Evolutionary conservation across 2,113 vertebrate species (phyloP).

Genomic region (Melanerpes formicivorus): DNA sequence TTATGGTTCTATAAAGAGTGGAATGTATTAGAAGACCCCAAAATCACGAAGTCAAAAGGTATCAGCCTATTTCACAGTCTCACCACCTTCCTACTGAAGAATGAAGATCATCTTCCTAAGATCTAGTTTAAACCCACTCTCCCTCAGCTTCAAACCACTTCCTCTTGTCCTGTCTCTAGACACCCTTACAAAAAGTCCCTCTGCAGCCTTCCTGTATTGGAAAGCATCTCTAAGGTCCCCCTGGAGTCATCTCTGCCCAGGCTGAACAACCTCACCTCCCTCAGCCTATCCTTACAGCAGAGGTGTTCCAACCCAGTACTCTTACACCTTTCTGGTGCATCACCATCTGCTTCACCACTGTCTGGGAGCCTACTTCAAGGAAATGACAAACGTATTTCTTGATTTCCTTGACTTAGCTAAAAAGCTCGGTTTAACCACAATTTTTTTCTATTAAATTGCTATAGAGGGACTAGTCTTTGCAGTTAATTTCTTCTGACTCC

Average conservation of each 20-base stretch:
- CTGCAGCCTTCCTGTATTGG: no score
- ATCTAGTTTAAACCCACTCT: no score
- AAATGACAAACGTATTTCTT: neutral
- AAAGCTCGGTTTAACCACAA: neutral
- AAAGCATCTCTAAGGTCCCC: no score
- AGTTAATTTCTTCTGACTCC: neutral
- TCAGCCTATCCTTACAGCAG: no score
- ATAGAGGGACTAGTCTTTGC: neutral
- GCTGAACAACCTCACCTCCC: no score
- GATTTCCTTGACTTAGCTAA: neutral
- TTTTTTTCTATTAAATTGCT: neutral
- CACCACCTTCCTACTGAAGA: no score
- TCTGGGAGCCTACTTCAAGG: neutral
- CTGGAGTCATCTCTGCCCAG: no score
- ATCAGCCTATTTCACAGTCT: no score
- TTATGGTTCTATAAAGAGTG: neutral
- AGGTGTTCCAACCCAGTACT: neutral
- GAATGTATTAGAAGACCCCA: neutral
- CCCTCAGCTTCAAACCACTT: no score
- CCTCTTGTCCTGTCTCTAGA: no score
- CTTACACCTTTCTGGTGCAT: neutral
- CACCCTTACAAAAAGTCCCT: no score
- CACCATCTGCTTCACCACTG: fast-evolving
- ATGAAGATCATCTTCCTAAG: no score
- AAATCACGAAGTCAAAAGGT: neutral